Evolutionary conservation across 2,113 vertebrate species (phyloP).

Genomic region (Platichthys stellatus): DNA sequence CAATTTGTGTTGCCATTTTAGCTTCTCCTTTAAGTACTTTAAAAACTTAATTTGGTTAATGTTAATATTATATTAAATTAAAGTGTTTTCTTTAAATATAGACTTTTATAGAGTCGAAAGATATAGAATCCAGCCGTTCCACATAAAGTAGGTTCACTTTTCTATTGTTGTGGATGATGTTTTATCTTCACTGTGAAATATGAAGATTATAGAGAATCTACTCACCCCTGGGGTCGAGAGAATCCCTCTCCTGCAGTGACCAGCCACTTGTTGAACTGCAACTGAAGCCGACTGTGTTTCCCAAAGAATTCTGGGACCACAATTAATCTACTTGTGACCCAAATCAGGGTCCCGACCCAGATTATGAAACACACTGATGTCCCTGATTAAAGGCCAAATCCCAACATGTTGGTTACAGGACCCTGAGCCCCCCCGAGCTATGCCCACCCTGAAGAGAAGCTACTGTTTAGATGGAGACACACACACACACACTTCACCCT

Average conservation of each 20-base stretch:
- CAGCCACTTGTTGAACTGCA: slow-evolving; percentile 19
- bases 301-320: slow-evolving; percentile 34
- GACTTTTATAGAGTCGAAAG: too few species aligned
- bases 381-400: slow-evolving; percentile 59
- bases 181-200: neutral
- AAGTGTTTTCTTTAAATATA: too few species aligned
- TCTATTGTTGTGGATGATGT: neutral
- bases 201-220: neutral
- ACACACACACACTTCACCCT: slow-evolving; percentile 59
- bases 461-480: slow-evolving; percentile 62
- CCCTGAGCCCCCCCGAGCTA: slow-evolving; percentile 16
- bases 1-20: too few species aligned
- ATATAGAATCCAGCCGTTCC: too few species aligned
- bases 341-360: slow-evolving; percentile 69
- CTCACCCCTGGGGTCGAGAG: neutral
- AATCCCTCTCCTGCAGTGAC: neutral
- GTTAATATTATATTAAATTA: too few species aligned
- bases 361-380: slow-evolving; percentile 59
- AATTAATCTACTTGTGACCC: slow-evolving; percentile 62
- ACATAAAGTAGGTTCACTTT: too few species aligned
- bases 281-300: slow-evolving; percentile 25
- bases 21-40: too few species aligned
- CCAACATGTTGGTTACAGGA: slow-evolving; percentile 51
- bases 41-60: too few species aligned
- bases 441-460: slow-evolving; percentile 55